A percentile compares a stretch with the other conserved stretches of the same genome.
Evolutionary conservation across 2,888 invertebrate species (phyloP).

Genomic region (Cryptops parisi): DNA sequence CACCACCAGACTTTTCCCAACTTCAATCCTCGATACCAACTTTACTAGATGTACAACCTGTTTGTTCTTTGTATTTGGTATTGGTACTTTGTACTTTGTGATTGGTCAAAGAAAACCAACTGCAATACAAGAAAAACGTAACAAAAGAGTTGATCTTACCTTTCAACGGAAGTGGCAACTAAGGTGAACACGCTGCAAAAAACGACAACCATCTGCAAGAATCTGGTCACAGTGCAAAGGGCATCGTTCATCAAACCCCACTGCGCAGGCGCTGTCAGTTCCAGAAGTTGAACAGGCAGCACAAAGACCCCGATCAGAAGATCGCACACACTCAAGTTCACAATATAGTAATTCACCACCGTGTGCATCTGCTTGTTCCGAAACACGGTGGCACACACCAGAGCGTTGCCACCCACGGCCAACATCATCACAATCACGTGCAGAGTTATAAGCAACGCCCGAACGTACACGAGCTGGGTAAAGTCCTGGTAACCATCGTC

Average conservation of each 20-base stretch:
- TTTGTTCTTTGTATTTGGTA: too few relatives aligned
- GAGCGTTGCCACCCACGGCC: slow-evolving; percentile 31
- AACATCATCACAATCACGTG: slow-evolving; percentile 30
- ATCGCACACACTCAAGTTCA: slow-evolving; percentile 34
- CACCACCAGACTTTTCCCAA: too few relatives aligned
- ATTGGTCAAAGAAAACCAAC: too few relatives aligned
- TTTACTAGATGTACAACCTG: too few relatives aligned
- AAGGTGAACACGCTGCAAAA: slow-evolving; percentile 35
- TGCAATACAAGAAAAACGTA: too few relatives aligned
- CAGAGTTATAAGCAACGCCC: slow-evolving; percentile 25
- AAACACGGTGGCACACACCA: slow-evolving; percentile 34
- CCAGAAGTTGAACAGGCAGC: slow-evolving; percentile 34
- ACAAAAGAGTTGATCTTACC: too few relatives aligned
- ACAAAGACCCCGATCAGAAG: slow-evolving; percentile 34
- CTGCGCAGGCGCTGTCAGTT: slow-evolving; percentile 32
- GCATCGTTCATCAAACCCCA: slow-evolving; percentile 31
- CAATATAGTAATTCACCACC: slow-evolving; percentile 35
- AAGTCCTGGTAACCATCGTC: slow-evolving; percentile 17
- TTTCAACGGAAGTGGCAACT: slow-evolving; percentile 35
- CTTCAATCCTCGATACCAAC: too few relatives aligned
- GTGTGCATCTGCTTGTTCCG: slow-evolving; percentile 35
- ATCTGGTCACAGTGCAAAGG: slow-evolving; percentile 31
- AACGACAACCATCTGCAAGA: slow-evolving; percentile 34
- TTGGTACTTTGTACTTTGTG: too few relatives aligned
- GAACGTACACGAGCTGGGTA: slow-evolving; percentile 23